These are phyloP conservation scores for Lasioglossum pauxillum DNA, from an alignment of 2,888 invertebrate genomes.

Conservation along the genomic window DNA sequence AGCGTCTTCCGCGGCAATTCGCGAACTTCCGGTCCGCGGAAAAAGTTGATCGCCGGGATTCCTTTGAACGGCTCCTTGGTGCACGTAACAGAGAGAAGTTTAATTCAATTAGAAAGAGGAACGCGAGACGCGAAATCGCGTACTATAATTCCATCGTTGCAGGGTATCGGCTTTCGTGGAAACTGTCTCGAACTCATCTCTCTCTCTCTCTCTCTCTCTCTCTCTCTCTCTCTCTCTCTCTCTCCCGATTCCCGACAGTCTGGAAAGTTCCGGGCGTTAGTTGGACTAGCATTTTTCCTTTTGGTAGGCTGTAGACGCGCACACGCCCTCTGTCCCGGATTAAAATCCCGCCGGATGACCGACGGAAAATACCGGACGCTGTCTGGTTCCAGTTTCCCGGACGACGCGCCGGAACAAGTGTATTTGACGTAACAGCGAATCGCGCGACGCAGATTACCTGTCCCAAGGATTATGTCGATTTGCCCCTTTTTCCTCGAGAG, in stretches of 20 bases:
- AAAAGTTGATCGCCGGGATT: conserved; percentile 10
- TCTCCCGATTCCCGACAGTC: conserved; percentile 65
- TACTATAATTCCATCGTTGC: conserved; percentile 67
- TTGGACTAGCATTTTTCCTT: conserved; percentile 64
- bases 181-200: conserved; percentile 71
- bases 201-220: neutral
- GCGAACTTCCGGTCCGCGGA: conserved; percentile 8
- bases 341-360: conserved; percentile 55
- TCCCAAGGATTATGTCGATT: conserved; percentile 3
- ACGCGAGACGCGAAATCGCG: conserved; percentile 55
- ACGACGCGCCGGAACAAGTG: conserved; percentile 27
- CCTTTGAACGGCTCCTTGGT: conserved; percentile 7
- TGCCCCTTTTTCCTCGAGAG: neutral
- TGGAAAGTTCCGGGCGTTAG: conserved; percentile 71
- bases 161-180: conserved; percentile 65
- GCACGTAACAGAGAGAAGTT: conserved; percentile 49
- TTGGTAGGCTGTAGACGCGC: conserved; percentile 27
- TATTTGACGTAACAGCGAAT: conserved; percentile 7
- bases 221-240: conserved; percentile 17
- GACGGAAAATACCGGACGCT: conserved; percentile 54
- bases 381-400: conserved; percentile 35
- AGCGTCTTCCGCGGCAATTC: neutral
- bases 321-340: conserved; percentile 34
- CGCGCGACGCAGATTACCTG: conserved; percentile 2
- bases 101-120: conserved; percentile 63